Evolutionary conservation across 2,797 vertebrate species (phyloP).

Genomic region (Tinamus major): DNA sequence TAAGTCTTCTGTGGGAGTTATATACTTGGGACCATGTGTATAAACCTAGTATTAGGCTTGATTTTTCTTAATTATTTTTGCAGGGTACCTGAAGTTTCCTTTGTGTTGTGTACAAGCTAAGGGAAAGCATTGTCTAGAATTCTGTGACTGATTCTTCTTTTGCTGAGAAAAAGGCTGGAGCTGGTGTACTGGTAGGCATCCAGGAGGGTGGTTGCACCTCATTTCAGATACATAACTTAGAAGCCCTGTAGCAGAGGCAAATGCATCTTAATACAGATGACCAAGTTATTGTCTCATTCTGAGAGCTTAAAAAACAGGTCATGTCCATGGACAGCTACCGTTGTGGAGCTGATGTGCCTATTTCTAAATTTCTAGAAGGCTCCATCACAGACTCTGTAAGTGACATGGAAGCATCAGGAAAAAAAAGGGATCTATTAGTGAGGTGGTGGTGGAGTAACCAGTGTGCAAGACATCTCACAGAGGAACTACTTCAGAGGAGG

Average conservation of each 20-base stretch:
- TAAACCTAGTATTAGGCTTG: not conserved
- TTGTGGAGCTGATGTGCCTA: not conserved
- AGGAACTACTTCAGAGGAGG: not conserved
- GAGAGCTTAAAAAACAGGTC: not conserved
- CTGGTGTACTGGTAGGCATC: not conserved
- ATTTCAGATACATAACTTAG: rapidly evolving
- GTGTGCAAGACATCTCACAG: not conserved
- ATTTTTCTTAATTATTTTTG: not conserved
- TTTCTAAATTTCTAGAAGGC: not conserved
- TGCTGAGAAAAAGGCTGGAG: not conserved
- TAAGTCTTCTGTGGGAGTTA: not conserved
- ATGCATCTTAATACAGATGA: not conserved
- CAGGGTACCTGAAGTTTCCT: not conserved
- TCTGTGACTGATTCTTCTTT: not conserved
- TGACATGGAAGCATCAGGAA: not conserved
- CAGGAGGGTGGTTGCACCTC: not conserved
- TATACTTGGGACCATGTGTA: not conserved
- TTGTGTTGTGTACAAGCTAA: not conserved
- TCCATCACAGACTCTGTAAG: not conserved
- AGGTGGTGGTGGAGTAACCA: not conserved
- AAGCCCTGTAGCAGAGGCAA: not conserved
- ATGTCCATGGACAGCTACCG: rapidly evolving
- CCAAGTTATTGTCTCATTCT: not conserved
- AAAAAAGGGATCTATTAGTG: not conserved
- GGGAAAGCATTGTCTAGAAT: rapidly evolving